Evolutionary conservation across 64 coral and sea anemone genomes (phyloP).

Genomic region (Trachythela sp.): DNA sequence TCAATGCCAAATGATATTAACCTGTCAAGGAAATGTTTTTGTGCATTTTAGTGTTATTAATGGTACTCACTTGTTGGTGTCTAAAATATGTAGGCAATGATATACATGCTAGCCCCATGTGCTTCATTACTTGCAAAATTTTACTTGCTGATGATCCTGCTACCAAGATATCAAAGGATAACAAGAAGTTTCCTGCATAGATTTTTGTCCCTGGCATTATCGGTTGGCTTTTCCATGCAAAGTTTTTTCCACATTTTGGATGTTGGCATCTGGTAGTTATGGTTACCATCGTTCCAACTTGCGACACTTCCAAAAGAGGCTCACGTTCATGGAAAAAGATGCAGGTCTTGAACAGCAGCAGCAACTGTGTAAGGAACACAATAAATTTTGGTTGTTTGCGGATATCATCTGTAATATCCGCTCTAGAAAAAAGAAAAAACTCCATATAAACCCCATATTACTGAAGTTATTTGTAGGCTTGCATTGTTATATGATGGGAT

Average conservation of each 20-base stretch:
- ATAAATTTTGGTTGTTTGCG: neutral
- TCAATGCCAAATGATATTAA: no score
- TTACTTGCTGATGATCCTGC: neutral
- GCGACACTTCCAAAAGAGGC: neutral
- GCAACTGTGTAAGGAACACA: neutral
- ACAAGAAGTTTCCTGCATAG: neutral
- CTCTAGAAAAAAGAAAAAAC: neutral
- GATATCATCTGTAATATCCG: neutral
- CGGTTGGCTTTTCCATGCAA: neutral
- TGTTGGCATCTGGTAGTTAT: neutral
- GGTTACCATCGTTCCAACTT: neutral
- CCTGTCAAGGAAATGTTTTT: no score
- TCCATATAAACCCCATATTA: neutral
- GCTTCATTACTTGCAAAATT: neutral
- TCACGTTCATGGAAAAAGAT: neutral
- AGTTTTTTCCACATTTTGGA: neutral
- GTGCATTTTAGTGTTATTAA: neutral
- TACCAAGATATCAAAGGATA: neutral
- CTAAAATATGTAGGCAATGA: neutral
- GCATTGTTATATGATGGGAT: no score
- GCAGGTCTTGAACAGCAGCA: neutral
- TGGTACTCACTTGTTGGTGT: neutral
- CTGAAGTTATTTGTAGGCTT: no score
- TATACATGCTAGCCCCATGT: neutral
- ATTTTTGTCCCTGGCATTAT: conserved; percentile 4